Conservation (phyloP, 2,888 invertebrate species). For the Rhingia campestris region DNA sequence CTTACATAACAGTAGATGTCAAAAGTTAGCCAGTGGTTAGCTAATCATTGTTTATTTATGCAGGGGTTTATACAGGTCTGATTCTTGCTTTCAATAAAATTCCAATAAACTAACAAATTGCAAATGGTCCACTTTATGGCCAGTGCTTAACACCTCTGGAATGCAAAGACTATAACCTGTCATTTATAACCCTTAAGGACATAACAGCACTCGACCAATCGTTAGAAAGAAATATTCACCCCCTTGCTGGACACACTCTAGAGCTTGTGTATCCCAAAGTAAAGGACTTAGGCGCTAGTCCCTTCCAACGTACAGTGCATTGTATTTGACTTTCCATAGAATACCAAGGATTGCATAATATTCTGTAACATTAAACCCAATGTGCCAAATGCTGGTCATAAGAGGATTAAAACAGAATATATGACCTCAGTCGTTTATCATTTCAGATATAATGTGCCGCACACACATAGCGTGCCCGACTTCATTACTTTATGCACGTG, state of each 20-base stretch:
- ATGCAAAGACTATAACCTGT: too few relatives aligned
- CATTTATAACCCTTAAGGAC: too few relatives aligned
- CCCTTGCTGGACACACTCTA: not conserved
- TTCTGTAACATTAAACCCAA: constrained; percentile 60
- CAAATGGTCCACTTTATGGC: too few relatives aligned
- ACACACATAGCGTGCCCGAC: constrained; percentile 41
- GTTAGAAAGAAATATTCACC: too few relatives aligned
- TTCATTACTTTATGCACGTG: constrained; percentile 43
- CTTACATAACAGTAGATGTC: too few relatives aligned
- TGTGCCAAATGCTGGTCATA: constrained; percentile 61
- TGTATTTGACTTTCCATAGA: constrained; percentile 11
- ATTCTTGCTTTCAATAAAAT: too few relatives aligned
- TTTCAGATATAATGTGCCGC: constrained; percentile 40
- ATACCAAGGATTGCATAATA: not conserved
- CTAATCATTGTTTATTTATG: too few relatives aligned
- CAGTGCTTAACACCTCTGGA: too few relatives aligned
- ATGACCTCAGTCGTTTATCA: constrained; percentile 63
- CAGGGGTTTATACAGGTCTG: too few relatives aligned
- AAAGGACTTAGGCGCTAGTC: not conserved
- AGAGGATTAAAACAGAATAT: constrained; percentile 66
- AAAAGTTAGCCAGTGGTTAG: too few relatives aligned
- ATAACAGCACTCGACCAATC: too few relatives aligned
- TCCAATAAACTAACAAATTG: too few relatives aligned
- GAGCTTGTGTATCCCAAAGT: not conserved
- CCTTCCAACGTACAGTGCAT: not conserved